phyloP scores from a whole-genome alignment of 2,888 invertebrate species.

The Platerodrilus igneus region DNA sequence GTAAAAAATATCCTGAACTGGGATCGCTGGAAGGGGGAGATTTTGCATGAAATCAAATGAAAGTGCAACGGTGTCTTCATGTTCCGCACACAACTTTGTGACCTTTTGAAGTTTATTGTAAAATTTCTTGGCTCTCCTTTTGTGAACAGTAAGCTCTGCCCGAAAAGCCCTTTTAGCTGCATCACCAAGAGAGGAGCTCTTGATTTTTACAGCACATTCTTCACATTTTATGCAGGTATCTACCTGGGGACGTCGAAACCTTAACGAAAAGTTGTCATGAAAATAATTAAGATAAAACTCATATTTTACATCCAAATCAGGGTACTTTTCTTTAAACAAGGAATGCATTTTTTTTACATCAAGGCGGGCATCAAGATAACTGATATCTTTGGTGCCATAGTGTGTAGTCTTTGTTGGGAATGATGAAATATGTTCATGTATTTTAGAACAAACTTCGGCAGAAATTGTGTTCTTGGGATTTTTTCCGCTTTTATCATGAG shows the following conservation, averaged over 20 bases:
- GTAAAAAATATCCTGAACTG: constrained; percentile 31
- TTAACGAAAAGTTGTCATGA: constrained; percentile 18
- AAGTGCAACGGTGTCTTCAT: constrained; percentile 17
- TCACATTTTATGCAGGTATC: constrained; percentile 19
- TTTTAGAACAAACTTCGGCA: too few species aligned
- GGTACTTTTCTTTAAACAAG: constrained; percentile 14
- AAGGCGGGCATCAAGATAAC: constrained; percentile 8
- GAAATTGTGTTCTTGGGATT: too few species aligned
- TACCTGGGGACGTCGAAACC: constrained; percentile 15
- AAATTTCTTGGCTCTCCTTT: constrained; percentile 25
- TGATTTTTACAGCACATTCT: constrained; percentile 15
- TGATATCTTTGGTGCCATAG: constrained; percentile 3
- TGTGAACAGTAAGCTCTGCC: constrained; percentile 26
- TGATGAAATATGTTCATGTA: constrained; percentile 11
- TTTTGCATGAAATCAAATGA: constrained; percentile 28
- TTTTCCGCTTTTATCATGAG: too few species aligned
- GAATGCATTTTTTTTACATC: constrained; percentile 9
- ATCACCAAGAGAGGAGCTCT: constrained; percentile 11
- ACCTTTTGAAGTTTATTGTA: constrained; percentile 21
- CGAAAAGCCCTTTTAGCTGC: constrained; percentile 20
- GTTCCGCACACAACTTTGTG: constrained; percentile 11
- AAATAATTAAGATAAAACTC: constrained; percentile 18
- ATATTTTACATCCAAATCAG: constrained; percentile 19
- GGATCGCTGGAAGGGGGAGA: constrained; percentile 23
- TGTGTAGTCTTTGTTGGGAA: constrained; percentile 11